Percentiles rank a stretch among this genome's conserved stretches.
Evolutionary conservation across 2,113 vertebrate species (phyloP).

Genomic region (Epinephelus fuscoguttatus): DNA sequence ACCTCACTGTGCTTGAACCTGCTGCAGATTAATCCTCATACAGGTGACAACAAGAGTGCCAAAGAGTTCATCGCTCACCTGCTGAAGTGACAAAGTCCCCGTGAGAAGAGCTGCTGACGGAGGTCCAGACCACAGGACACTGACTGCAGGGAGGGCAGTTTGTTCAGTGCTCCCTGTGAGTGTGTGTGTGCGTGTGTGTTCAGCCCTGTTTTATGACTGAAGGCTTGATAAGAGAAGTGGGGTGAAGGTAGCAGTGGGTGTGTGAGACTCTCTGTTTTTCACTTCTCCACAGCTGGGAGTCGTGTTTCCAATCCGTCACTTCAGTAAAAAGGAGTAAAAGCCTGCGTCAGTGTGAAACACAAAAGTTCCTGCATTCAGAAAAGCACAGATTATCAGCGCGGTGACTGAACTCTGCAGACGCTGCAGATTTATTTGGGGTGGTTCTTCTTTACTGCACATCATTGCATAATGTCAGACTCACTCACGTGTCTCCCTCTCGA

Average conservation of each 20-base stretch:
- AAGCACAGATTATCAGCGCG: no score
- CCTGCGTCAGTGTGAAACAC: no score
- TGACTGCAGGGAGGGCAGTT: neutral
- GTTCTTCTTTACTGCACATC: no score
- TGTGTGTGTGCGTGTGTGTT: neutral
- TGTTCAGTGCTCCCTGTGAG: neutral
- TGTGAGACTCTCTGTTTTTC: neutral
- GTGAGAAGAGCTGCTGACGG: neutral
- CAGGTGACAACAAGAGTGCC: neutral
- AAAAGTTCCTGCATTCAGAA: no score
- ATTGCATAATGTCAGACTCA: no score
- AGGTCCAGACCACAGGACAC: constrained; percentile 10
- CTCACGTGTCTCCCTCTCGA: no score
- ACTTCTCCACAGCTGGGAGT: neutral
- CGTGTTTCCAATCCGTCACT: no score
- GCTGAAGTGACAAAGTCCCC: neutral
- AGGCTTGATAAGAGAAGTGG: constrained; percentile 52
- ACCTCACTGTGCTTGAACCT: no score
- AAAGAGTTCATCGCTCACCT: constrained; percentile 24
- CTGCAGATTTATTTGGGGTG: no score
- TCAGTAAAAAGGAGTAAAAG: no score
- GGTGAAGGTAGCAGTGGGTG: constrained; percentile 8
- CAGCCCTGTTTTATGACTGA: constrained; percentile 42
- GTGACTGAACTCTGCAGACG: no score
- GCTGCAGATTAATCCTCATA: no score